Evolutionary conservation across 2,113 vertebrate genomes (phyloP).

Genomic region (Laticauda colubrina): DNA sequence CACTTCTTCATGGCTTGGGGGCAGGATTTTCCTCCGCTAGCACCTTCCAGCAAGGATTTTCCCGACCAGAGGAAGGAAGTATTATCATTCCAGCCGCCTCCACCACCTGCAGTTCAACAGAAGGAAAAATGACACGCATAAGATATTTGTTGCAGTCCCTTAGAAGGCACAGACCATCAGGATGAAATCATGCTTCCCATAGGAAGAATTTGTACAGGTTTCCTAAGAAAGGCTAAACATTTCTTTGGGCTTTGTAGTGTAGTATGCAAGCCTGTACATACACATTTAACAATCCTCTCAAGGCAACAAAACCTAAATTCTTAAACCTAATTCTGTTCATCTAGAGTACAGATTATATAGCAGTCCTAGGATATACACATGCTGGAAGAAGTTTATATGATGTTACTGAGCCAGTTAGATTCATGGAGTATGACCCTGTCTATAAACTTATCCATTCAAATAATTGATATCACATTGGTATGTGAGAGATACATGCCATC

Average conservation of each 20-base stretch:
- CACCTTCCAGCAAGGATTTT: slow-evolving; percentile 88
- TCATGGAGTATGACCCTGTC: not conserved
- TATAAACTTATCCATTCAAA: not conserved
- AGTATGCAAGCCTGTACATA: not conserved
- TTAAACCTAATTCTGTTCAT: not conserved
- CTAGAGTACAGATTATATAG: not conserved
- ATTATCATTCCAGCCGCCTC: slow-evolving; percentile 94
- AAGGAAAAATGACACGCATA: slow-evolving; percentile 19
- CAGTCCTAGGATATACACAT: not conserved
- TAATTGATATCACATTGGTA: not conserved
- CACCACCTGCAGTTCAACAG: slow-evolving; percentile 84
- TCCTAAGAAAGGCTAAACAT: not conserved
- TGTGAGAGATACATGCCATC: not conserved
- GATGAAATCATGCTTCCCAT: slow-evolving; percentile 2
- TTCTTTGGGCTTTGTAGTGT: not conserved
- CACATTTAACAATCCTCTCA: not conserved
- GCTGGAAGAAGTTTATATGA: not conserved
- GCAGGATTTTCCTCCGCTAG: slow-evolving; percentile 92
- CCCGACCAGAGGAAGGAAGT: slow-evolving; percentile 85
- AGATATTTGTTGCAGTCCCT: slow-evolving; percentile 12
- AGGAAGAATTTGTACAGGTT: slow-evolving; percentile 12
- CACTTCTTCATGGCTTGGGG: slow-evolving; percentile 86
- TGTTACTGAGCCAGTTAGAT: not conserved
- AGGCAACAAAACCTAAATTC: not conserved
- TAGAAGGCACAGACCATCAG: slow-evolving; percentile 4